Percentiles rank a stretch among this genome's conserved stretches.
Evolutionary conservation across 2,888 invertebrate genomes (phyloP).

Genomic region (Sylvicola cinctus): DNA sequence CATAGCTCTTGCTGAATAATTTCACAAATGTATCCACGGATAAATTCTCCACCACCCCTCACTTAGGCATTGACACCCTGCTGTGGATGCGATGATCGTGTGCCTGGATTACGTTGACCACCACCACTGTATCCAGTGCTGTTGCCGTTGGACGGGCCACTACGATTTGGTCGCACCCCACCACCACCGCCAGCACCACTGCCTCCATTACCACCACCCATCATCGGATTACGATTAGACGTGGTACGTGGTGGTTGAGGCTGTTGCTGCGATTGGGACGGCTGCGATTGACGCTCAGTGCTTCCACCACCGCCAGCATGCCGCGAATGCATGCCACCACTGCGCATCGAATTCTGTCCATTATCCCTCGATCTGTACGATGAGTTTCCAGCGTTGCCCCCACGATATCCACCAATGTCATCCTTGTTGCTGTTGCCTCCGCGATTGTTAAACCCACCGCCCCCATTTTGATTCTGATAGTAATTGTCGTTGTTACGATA

Average conservation of each 20-base stretch:
- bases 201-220: conserved; percentile 8
- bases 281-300: background rate
- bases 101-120: background rate
- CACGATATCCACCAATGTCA: conserved; percentile 2
- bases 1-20: no score
- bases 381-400: conserved; percentile 9
- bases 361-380: conserved; percentile 10
- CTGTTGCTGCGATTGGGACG: background rate
- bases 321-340: background rate
- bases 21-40: no score
- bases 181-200: conserved; percentile 9
- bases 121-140: conserved; percentile 15
- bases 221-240: background rate
- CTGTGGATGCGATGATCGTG: background rate
- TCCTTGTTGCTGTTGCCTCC: background rate
- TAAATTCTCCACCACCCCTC: no score
- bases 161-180: conserved; percentile 8
- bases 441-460: conserved; percentile 5
- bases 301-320: no score
- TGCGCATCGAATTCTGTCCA: background rate
- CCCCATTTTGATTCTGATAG: conserved; percentile 8
- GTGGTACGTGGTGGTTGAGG: background rate
- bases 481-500: conserved; percentile 6
- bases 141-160: conserved; percentile 12
- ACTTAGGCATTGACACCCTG: background rate